Evolutionary conservation across 2,888 invertebrate species (phyloP), one percentile per base, ranked within the genome.

Genomic region (Agriopis marginaria): DNA sequence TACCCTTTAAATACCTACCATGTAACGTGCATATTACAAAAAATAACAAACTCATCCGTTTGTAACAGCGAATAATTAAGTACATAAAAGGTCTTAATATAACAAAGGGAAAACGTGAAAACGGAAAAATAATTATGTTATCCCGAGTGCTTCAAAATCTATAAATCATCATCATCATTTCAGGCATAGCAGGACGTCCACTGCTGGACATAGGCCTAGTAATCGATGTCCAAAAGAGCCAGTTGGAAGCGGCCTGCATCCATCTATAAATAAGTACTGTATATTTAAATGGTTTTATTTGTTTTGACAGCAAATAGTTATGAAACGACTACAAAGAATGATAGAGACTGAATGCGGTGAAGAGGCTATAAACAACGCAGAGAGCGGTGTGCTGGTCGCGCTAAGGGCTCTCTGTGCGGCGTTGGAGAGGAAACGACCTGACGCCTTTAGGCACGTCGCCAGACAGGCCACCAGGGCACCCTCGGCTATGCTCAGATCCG

Each of bases 381-480:
- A 91, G 80, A 89, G 87, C 71, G 94, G 93, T 0, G 90, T 92
- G 74, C 86, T 95, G 78, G 87, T 88, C 40, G 93, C 87, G 50
- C 84, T 92, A 72, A 88, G 90, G 68, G 93, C 90, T 76, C 88
- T 97, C 40, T 96, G 96, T 42, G 95, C 96, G 17, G 97, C 97
- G 75, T 88, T 98, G 74, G 98, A 98, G 83, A 94, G 97, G 59
- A 96, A 96, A 93, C 95, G 97, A 84, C 97, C 98, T 0, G 96
- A 97, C 62, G 93, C 97, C 12, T 97, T 96, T 83, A 95, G 95
- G 8, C 96, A 96, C 54, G 96, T 97, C 1, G 96, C 96, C 0
- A 90, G 97, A 12, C 97, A 97, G 85, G 96, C 97, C 5, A 96
- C 96, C 74, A 89, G 95, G 39, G 89, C 95, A 40, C 95, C 96